phyloP scores from a whole-genome alignment of 2,797 vertebrate species.

The Agapornis canus region DNA sequence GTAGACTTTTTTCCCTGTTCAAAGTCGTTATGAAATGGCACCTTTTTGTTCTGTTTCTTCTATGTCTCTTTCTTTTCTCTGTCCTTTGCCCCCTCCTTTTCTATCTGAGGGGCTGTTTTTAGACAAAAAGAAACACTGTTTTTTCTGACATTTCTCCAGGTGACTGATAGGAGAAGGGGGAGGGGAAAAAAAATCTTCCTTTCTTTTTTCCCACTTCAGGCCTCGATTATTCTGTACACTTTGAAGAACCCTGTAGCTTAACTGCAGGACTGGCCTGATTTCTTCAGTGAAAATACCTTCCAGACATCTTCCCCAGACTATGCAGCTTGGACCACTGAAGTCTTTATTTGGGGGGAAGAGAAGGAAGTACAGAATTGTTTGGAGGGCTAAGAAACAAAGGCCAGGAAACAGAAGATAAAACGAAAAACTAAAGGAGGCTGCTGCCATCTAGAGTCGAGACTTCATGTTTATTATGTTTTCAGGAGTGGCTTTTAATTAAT shows the following conservation, averaged over 20 bases:
- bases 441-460: slow-evolving; percentile 75
- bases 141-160: slow-evolving; percentile 10
- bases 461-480: background rate
- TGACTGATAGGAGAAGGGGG: background rate
- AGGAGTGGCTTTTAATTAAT: background rate
- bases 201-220: slow-evolving; percentile 31
- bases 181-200: background rate
- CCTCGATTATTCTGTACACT: slow-evolving; percentile 54
- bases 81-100: slow-evolving; percentile 31
- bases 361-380: slow-evolving; percentile 42
- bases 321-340: background rate
- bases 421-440: slow-evolving; percentile 46
- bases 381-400: slow-evolving; percentile 72
- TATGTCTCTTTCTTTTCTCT: background rate
- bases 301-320: slow-evolving; percentile 24
- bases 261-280: slow-evolving; percentile 43
- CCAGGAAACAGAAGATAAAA: background rate
- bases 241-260: slow-evolving; percentile 43
- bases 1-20: background rate
- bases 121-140: slow-evolving; percentile 9
- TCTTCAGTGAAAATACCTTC: slow-evolving; percentile 51
- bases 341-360: slow-evolving; percentile 63
- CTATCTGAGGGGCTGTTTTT: background rate
- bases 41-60: background rate
- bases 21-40: slow-evolving; percentile 3